Conservation (phyloP, 1,140 invertebrate genomes). For the Globodera ellingtonae region DNA sequence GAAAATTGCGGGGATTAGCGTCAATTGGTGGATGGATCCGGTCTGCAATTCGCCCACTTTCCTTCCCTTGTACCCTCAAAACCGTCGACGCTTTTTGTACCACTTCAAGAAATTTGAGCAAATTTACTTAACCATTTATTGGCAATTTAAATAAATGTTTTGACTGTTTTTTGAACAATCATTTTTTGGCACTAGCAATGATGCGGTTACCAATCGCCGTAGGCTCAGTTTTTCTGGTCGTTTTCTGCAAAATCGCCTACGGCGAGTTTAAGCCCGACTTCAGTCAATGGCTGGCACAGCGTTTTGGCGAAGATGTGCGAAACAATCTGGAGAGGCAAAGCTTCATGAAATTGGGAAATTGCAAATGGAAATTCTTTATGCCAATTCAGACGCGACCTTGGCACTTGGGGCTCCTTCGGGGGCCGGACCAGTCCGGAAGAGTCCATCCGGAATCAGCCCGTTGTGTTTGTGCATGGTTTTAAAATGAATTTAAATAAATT, state of each 20-base stretch:
- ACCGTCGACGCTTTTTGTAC: neutral
- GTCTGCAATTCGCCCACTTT: neutral
- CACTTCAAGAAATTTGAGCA: too few relatives aligned
- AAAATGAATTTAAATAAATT: neutral
- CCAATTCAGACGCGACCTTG: constrained; percentile 50
- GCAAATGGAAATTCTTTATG: neutral
- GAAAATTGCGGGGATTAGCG: neutral
- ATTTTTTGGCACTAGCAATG: neutral
- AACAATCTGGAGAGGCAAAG: constrained; percentile 52
- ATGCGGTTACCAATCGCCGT: neutral
- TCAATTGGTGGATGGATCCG: neutral
- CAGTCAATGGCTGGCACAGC: constrained; percentile 47
- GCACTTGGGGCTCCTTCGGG: constrained; percentile 55
- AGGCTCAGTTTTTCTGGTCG: neutral
- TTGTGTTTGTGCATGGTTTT: constrained; percentile 54
- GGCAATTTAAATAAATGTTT: too few relatives aligned
- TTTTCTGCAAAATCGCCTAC: neutral
- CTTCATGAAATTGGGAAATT: neutral
- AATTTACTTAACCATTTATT: too few relatives aligned
- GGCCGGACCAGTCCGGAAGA: constrained; percentile 48
- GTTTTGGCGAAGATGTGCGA: constrained; percentile 58
- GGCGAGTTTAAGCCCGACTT: constrained; percentile 45
- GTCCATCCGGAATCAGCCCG: constrained; percentile 52
- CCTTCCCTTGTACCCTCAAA: neutral
- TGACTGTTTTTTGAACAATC: too few relatives aligned